Evolutionary conservation across 2,113 vertebrate species (phyloP).

Genomic region (Pitta sordida): DNA sequence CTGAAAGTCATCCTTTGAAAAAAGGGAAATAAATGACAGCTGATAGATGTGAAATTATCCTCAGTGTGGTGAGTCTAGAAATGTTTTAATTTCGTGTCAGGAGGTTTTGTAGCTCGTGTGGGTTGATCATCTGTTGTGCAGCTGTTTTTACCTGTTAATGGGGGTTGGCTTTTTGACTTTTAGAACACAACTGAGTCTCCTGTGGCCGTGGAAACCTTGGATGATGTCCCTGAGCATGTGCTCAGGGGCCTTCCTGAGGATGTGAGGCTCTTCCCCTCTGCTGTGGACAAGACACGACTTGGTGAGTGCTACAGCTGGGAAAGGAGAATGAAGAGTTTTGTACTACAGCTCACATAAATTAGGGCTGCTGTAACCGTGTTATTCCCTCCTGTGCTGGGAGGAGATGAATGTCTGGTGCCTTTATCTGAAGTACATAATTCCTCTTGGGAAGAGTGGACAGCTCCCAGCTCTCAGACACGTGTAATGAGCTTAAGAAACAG

Average conservation of each 20-base stretch:
- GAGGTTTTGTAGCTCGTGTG: neutral
- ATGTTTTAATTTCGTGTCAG: neutral
- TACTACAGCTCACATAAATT: neutral
- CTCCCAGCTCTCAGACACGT: neutral
- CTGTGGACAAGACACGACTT: slow-evolving; percentile 77
- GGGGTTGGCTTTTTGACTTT: neutral
- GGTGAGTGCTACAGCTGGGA: slow-evolving; percentile 59
- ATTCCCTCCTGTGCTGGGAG: neutral
- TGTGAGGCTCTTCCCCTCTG: slow-evolving; percentile 76
- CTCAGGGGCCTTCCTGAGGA: slow-evolving; percentile 80
- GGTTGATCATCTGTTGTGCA: neutral
- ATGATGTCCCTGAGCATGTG: slow-evolving; percentile 77
- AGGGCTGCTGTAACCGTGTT: neutral
- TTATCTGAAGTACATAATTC: neutral
- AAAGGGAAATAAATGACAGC: neutral
- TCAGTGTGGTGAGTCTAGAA: neutral
- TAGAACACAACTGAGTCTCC: slow-evolving; percentile 65
- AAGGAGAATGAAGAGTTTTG: neutral
- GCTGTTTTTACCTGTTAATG: neutral
- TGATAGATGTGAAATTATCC: neutral
- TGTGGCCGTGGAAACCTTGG: slow-evolving; percentile 70
- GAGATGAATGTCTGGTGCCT: neutral
- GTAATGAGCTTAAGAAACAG: neutral
- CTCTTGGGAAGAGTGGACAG: neutral
- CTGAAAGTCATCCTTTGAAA: neutral